Percentiles rank a stretch among this genome's conserved stretches.
Conservation (phyloP, 1,140 invertebrate species). For the Brachionus plicatilis region DNA sequence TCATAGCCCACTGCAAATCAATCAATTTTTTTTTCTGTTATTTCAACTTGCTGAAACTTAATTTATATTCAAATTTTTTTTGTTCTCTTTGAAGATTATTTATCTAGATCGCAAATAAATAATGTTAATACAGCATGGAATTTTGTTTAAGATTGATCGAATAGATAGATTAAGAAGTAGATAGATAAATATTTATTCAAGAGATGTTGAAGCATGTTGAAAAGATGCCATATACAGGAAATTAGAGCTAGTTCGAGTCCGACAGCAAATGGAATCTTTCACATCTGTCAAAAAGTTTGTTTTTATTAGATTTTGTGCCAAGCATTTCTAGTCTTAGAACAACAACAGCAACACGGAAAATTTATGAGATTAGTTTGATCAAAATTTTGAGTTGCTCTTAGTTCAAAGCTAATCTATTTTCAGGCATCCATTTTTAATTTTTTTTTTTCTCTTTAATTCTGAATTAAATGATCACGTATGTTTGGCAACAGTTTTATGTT, state of each 20-base stretch:
- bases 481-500: too few relatives aligned
- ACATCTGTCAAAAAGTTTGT: not conserved
- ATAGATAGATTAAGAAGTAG: not conserved
- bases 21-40: not conserved
- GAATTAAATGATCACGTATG: too few relatives aligned
- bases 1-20: not conserved
- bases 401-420: too few relatives aligned
- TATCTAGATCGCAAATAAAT: not conserved
- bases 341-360: too few relatives aligned
- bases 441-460: too few relatives aligned
- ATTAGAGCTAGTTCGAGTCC: not conserved
- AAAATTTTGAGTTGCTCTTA: too few relatives aligned
- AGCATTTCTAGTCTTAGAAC: not conserved
- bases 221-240: not conserved
- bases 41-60: not conserved
- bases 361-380: too few relatives aligned
- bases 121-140: not conserved
- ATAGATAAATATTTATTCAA: not conserved
- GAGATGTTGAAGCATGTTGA: not conserved
- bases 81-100: not conserved
- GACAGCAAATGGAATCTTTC: not conserved
- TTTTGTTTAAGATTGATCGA: not conserved
- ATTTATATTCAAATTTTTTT: slow-evolving; percentile 14
- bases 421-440: too few relatives aligned
- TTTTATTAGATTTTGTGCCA: not conserved